Evolutionary conservation across 92 coral and sea anemone species (phyloP).

Genomic region (Muricea muricata): DNA sequence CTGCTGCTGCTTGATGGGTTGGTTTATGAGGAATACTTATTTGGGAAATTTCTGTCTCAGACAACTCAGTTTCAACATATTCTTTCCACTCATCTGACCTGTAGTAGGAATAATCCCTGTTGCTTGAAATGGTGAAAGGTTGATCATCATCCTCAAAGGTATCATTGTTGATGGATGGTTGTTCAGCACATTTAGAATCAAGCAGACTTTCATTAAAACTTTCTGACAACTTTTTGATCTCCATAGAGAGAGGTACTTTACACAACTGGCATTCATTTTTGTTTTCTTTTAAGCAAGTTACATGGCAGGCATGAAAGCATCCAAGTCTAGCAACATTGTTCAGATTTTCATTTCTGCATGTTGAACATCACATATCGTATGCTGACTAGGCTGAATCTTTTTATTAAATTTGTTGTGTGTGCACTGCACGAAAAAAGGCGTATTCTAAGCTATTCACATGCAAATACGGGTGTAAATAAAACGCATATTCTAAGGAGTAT

Average conservation of each 20-base stretch:
- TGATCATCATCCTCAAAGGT: neutral
- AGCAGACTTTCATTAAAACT: conserved; percentile 40
- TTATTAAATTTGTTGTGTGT: conserved; percentile 36
- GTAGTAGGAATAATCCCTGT: conserved; percentile 34
- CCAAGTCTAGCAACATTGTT: conserved; percentile 30
- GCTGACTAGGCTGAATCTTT: conserved; percentile 43
- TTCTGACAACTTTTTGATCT: conserved; percentile 27
- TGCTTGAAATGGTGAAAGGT: neutral
- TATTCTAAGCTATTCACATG: no score
- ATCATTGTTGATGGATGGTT: neutral
- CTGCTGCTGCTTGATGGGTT: neutral
- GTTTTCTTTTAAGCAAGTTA: conserved; percentile 34
- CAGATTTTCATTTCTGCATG: conserved; percentile 25
- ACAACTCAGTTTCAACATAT: neutral
- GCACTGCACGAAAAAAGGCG: no score
- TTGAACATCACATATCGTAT: conserved; percentile 52
- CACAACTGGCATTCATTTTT: conserved; percentile 50
- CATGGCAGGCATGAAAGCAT: conserved; percentile 57
- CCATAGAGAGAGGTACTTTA: conserved; percentile 43
- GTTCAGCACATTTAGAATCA: conserved; percentile 12
- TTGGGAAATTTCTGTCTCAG: conserved; percentile 27
- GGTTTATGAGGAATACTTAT: conserved; percentile 42
- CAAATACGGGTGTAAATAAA: no score
- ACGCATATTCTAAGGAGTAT: no score
- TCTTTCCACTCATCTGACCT: conserved; percentile 46